Evolutionary conservation across 1,140 invertebrate genomes (phyloP).

Genomic region (Zaprionus gabonicus): DNA sequence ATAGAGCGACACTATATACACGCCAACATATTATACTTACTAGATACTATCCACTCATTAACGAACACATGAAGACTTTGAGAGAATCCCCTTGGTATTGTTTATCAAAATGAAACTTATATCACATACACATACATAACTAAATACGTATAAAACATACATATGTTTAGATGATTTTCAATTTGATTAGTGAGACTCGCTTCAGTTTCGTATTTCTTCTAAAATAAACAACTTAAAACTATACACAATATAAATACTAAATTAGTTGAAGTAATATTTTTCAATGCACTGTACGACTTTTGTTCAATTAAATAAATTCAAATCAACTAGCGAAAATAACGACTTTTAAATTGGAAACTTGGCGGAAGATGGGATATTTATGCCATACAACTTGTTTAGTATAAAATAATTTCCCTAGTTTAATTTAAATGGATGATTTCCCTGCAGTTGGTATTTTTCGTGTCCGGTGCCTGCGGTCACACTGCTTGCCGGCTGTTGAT

Average conservation of each 20-base stretch:
- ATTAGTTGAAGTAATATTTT: constrained; percentile 67
- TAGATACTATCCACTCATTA: constrained; percentile 24
- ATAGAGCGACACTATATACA: constrained; percentile 43
- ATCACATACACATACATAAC: constrained; percentile 29
- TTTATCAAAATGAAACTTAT: constrained; percentile 52
- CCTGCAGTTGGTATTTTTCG: background rate
- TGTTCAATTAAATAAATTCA: constrained; percentile 72
- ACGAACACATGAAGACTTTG: constrained; percentile 35
- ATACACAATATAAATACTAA: constrained; percentile 44
- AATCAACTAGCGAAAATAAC: constrained; percentile 49
- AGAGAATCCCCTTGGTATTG: constrained; percentile 52
- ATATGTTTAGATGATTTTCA: constrained; percentile 58
- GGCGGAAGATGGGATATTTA: background rate
- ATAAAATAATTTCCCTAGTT: background rate
- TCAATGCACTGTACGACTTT: constrained; percentile 67
- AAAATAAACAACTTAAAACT: constrained; percentile 57
- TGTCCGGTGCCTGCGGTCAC: constrained; percentile 24
- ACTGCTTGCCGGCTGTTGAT: constrained; percentile 29
- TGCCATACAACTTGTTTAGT: background rate
- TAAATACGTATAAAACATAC: constrained; percentile 35
- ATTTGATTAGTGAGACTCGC: constrained; percentile 43
- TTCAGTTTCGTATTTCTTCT: constrained; percentile 55
- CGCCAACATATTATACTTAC: constrained; percentile 27
- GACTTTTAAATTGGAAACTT: background rate
- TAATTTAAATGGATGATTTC: background rate